phyloP scores from a whole-genome alignment of 2,797 vertebrate genomes.

The Knipowitschia caucasica region DNA sequence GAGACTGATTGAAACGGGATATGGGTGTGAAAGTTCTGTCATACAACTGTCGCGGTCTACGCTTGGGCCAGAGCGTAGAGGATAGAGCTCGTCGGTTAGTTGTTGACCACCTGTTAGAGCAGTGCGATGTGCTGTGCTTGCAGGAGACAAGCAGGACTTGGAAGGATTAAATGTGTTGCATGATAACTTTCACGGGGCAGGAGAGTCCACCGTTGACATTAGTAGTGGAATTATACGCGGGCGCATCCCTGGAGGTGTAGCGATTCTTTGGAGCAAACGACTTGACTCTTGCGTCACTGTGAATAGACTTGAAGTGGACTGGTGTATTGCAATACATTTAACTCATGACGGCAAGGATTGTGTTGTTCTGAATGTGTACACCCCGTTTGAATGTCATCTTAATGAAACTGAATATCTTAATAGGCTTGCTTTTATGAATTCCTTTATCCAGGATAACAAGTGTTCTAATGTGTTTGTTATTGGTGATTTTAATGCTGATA shows the following conservation, averaged over 20 bases:
- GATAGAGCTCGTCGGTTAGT: neutral
- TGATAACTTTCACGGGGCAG: neutral
- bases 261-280: no score
- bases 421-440: no score
- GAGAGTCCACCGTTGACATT: neutral
- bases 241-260: neutral
- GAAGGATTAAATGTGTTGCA: neutral
- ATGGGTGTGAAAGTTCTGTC: neutral
- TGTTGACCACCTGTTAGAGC: neutral
- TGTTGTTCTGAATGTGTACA: neutral
- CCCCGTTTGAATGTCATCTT: neutral
- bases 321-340: neutral
- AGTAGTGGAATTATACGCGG: neutral
- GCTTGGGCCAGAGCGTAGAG: no score
- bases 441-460: no score
- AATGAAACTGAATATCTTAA: neutral
- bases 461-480: no score
- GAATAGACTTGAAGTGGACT: neutral
- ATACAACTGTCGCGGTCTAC: no score
- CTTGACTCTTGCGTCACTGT: no score
- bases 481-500: no score
- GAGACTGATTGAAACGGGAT: neutral
- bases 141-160: neutral
- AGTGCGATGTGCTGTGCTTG: neutral
- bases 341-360: neutral